Base-by-base conservation (phyloP, 1,140 invertebrate species). In the Melitaea cinxia region DNA sequence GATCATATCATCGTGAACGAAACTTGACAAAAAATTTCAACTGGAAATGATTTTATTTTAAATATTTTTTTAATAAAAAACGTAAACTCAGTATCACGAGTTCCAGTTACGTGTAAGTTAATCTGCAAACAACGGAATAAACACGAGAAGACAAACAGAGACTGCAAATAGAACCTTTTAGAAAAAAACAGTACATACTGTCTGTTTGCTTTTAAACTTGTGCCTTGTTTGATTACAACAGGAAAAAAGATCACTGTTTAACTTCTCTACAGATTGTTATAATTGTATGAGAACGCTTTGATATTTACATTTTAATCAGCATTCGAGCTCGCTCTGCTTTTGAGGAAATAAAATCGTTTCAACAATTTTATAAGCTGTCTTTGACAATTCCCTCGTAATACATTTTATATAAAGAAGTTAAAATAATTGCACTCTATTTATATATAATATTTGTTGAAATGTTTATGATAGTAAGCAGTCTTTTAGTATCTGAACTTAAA, bases 41-140 rank as follows among this genome's bases (percentile, higher is more conserved):
- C 21, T 47, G 21, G 1, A 47, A 47, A 47, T 5, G 10, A 10
- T 47, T 47, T 5, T n/a, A n/a, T n/a, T n/a, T n/a, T n/a, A n/a
- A 17, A 5, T 55, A 55, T 55, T 17, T 35, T 30, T 33, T 35
- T 37, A 17, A 37, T 12, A 12, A 37, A 55, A 55, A 55, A 55
- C 14, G 1, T n/a, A 23, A 47, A 47, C 10, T 9, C 19, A 4
- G 24, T 15, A 23, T 42, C 19, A 42, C 37, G 19, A 15, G 14
- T 33, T 2, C 54, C 33, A 26, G 21, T 24, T 56, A 9, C 42
- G 54, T 56, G 26, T 56, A 56, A 56, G 33, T 56, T 56, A 56
- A 56, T 56, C 54, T 26, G 54, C 54, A 56, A 56, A 56, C 54
- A 56, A 56, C 33, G 35, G 23, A 24, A 56, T 42, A 42, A 56